These are phyloP conservation scores for Maconellicoccus hirsutus DNA, from an alignment of 1,140 invertebrate species.

Conservation along the genomic window DNA sequence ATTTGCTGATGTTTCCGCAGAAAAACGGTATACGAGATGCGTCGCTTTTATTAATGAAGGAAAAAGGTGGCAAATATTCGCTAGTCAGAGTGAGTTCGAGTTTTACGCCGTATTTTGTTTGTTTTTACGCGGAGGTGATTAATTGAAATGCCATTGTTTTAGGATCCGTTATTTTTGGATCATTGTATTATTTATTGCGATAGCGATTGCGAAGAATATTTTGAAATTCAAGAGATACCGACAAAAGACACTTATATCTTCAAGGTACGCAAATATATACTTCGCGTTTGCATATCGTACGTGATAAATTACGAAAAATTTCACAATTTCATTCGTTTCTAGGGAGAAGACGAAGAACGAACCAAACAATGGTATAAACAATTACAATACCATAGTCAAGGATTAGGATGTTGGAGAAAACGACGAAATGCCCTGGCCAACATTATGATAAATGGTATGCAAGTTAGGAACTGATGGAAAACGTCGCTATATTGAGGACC, in stretches of 20 bases:
- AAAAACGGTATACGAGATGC: conserved; percentile 71
- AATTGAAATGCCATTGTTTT: conserved; percentile 28
- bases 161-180: conserved; percentile 80
- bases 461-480: conserved; percentile 36
- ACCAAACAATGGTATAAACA: conserved; percentile 80
- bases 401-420: conserved; percentile 80
- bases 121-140: conserved; percentile 8
- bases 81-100: conserved; percentile 49
- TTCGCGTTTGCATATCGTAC: background rate
- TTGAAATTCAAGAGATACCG: conserved; percentile 86
- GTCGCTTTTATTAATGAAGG: conserved; percentile 72
- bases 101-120: conserved; percentile 14
- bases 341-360: conserved; percentile 76
- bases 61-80: conserved; percentile 78
- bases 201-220: conserved; percentile 79
- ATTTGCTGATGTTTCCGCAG: conserved; percentile 44
- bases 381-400: conserved; percentile 77
- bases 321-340: no score
- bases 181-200: conserved; percentile 81
- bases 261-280: conserved; percentile 52
- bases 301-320: no score
- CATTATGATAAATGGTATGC: conserved; percentile 88
- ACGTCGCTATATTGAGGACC: no score
- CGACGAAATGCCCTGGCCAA: conserved; percentile 83
- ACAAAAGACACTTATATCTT: conserved; percentile 89